Evolutionary conservation across 1,140 invertebrate genomes (phyloP).

Genomic region (Bicyclus anynana): DNA sequence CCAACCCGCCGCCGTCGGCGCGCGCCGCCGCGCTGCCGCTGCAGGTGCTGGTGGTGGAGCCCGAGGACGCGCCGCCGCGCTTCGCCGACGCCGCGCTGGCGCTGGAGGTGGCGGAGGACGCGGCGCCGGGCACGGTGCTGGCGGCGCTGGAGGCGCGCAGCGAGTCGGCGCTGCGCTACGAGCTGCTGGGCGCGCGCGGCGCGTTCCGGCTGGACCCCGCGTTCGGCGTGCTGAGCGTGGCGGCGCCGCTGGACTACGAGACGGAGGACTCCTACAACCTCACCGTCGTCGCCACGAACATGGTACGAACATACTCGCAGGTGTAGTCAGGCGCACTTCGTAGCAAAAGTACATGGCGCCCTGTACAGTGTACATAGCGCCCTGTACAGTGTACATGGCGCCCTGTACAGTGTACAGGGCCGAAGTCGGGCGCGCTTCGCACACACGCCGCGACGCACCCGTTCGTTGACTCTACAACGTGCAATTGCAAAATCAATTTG

Average conservation of each 20-base stretch:
- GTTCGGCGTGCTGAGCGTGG: constrained; percentile 88
- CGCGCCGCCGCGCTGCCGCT: constrained; percentile 88
- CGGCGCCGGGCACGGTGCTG: constrained; percentile 86
- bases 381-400: too few relatives aligned
- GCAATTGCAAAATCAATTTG: too few relatives aligned
- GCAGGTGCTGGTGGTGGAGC: constrained; percentile 91
- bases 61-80: constrained; percentile 91
- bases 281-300: constrained; percentile 89
- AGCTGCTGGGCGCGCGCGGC: constrained; percentile 87
- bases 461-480: too few relatives aligned
- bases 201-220: constrained; percentile 91
- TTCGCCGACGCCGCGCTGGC: constrained; percentile 45
- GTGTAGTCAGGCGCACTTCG: too few relatives aligned
- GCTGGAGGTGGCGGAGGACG: constrained; percentile 92
- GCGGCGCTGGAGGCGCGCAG: constrained; percentile 87
- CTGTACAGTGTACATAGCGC: too few relatives aligned
- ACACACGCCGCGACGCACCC: too few relatives aligned
- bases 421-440: too few relatives aligned
- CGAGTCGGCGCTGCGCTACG: constrained; percentile 88
- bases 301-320: too few relatives aligned
- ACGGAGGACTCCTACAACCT: constrained; percentile 86
- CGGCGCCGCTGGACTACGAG: constrained; percentile 89
- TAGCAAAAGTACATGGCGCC: too few relatives aligned
- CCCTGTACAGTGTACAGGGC: too few relatives aligned
- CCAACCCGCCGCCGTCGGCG: constrained; percentile 87